Evolutionary conservation across 2,888 invertebrate species (phyloP).

Genomic region (Tetrapedia diversipes): DNA sequence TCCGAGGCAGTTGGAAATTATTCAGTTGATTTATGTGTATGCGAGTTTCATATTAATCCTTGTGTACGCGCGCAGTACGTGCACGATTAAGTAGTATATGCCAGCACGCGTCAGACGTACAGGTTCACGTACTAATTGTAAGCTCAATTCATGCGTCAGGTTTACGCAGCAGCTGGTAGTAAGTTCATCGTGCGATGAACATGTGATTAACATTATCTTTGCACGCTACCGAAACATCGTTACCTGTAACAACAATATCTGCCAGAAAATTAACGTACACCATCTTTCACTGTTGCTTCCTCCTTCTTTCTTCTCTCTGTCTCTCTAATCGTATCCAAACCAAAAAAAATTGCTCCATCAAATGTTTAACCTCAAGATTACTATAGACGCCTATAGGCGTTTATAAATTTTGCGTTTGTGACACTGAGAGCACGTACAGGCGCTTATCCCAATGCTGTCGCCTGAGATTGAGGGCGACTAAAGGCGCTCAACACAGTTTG

Average conservation of each 20-base stretch:
- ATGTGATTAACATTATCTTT: neutral
- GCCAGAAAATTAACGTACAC: too few relatives aligned
- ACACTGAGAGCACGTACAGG: too few relatives aligned
- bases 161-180: slow-evolving; percentile 11
- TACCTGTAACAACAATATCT: too few relatives aligned
- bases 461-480: too few relatives aligned
- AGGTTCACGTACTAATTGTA: slow-evolving; percentile 23
- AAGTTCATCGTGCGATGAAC: slow-evolving; percentile 2
- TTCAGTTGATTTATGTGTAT: slow-evolving; percentile 4
- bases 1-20: slow-evolving; percentile 13
- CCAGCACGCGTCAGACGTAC: slow-evolving; percentile 37
- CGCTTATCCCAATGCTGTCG: too few relatives aligned
- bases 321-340: too few relatives aligned
- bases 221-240: neutral
- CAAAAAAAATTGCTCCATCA: too few relatives aligned
- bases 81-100: slow-evolving; percentile 42
- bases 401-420: too few relatives aligned
- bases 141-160: slow-evolving; percentile 39
- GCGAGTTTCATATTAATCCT: slow-evolving; percentile 18
- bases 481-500: too few relatives aligned
- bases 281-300: too few relatives aligned
- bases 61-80: slow-evolving; percentile 7
- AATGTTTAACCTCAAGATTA: too few relatives aligned
- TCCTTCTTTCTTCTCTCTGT: neutral
- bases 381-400: too few relatives aligned